Evolutionary conservation across 2,888 invertebrate species (phyloP).

Genomic region (Cryptus viduatorius): DNA sequence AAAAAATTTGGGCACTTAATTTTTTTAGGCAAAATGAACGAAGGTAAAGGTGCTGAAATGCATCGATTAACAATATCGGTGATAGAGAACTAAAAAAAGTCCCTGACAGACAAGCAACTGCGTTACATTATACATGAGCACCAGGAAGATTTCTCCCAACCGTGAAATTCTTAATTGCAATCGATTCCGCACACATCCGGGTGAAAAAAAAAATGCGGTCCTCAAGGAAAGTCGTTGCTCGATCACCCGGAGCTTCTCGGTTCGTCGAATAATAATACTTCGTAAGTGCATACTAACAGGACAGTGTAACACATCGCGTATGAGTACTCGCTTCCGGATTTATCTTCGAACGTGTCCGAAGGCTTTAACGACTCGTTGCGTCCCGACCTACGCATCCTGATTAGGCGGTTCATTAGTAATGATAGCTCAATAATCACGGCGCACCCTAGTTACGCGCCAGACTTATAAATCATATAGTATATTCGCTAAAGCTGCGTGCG

Average conservation of each 20-base stretch:
- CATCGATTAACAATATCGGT: neutral
- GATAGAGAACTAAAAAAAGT: neutral
- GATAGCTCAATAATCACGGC: conserved; percentile 79
- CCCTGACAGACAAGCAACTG: neutral
- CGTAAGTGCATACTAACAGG: neutral
- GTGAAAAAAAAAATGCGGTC: conserved; percentile 33
- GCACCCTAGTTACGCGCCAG: conserved; percentile 74
- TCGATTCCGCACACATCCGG: neutral
- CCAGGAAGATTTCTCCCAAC: neutral
- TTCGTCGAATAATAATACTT: conserved; percentile 42
- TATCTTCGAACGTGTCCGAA: conserved; percentile 41
- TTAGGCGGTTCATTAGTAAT: conserved; percentile 79
- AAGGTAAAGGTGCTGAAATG: neutral
- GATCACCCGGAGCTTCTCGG: conserved; percentile 55
- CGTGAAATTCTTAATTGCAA: conserved; percentile 26
- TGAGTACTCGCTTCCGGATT: neutral
- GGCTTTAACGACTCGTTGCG: conserved; percentile 56
- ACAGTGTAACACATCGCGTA: neutral
- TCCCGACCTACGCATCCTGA: conserved; percentile 73
- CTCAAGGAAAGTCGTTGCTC: conserved; percentile 36
- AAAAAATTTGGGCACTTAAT: too few species aligned
- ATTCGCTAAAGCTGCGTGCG: conserved; percentile 68
- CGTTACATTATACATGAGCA: neutral
- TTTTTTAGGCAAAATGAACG: neutral
- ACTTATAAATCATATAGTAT: conserved; percentile 78